Base-by-base conservation (phyloP, 2,797 vertebrate genomes). In the Antrozous pallidus region DNA sequence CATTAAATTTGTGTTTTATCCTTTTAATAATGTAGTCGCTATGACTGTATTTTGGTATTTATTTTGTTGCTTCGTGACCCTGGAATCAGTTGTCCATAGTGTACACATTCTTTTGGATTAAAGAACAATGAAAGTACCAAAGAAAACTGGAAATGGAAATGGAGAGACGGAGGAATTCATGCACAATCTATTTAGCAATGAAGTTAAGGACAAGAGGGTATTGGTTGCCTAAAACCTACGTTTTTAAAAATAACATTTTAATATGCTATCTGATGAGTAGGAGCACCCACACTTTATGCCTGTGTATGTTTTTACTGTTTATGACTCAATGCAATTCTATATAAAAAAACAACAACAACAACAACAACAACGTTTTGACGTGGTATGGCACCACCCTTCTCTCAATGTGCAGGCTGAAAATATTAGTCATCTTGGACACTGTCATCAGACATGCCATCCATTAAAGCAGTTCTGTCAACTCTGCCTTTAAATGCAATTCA, bases 131-230 rank as follows among this genome's bases (percentile, higher is more conserved):
- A 88, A 83, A 47, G 38, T 56, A n/a, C n/a, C 20, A 58, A 74
- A 89, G 56, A n/a, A 92, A 80, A 61, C 74, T 80, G 54, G 67
- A 92, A 49, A n/a, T 80, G 54, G 67, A 92, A 49, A n/a, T 36
- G 45, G 70, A 70, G 28, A 87, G 38, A 16, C 3, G 2, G 1
- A 7, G 8, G 42, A 45, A 58, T 73, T 28, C 47, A 31, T 26
- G 6, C 33, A 17, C 13, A 31, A 5, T n/a, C 1, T 51, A 75
- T 42, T 51, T n/a, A 69, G 58, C 58, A 80, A 6, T 16, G 22
- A 77, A 42, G 42, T 77, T n/a, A 33, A 90, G 65, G 40, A 49
- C 33, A 42, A 42, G 26, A 74, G 28, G 88, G 40, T 2, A 6
- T 40, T 33, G 33, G 31, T 47, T 74, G 31, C 40, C 81, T 81